Evolutionary conservation across 1,140 invertebrate species (phyloP).

Genomic region (Sesamia nonagrioides): DNA sequence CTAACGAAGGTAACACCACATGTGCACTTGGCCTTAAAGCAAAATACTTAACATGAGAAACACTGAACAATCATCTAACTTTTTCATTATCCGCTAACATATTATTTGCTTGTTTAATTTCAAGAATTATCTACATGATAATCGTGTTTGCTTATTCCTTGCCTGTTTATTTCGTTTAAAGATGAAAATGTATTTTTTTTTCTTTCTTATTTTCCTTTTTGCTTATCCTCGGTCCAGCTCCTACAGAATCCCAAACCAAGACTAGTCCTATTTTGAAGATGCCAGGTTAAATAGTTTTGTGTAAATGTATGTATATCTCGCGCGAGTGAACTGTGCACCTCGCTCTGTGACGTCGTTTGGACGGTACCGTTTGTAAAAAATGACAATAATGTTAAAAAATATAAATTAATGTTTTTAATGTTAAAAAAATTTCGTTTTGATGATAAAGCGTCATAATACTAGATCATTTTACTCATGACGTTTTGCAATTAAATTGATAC

Average conservation of each 20-base stretch:
- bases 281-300: constrained; percentile 30
- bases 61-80: neutral
- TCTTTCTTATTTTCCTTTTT: constrained; percentile 1
- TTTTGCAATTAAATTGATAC: too few relatives aligned
- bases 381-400: too few relatives aligned
- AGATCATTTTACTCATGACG: too few relatives aligned
- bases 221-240: neutral
- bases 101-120: constrained; percentile 21
- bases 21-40: constrained; percentile 33
- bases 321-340: too few relatives aligned
- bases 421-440: too few relatives aligned
- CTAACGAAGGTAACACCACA: constrained; percentile 80
- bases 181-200: neutral
- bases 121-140: neutral
- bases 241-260: constrained; percentile 21
- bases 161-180: neutral
- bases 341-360: too few relatives aligned
- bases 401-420: too few relatives aligned
- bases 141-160: neutral
- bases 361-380: too few relatives aligned
- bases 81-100: constrained; percentile 21
- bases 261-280: constrained; percentile 17
- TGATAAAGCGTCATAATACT: too few relatives aligned
- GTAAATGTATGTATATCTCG: neutral
- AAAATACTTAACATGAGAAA: neutral